A percentile compares a stretch with the other conserved stretches of the same genome.
Evolutionary conservation across 2,888 invertebrate species (phyloP).

Genomic region (Colostygia pectinataria): DNA sequence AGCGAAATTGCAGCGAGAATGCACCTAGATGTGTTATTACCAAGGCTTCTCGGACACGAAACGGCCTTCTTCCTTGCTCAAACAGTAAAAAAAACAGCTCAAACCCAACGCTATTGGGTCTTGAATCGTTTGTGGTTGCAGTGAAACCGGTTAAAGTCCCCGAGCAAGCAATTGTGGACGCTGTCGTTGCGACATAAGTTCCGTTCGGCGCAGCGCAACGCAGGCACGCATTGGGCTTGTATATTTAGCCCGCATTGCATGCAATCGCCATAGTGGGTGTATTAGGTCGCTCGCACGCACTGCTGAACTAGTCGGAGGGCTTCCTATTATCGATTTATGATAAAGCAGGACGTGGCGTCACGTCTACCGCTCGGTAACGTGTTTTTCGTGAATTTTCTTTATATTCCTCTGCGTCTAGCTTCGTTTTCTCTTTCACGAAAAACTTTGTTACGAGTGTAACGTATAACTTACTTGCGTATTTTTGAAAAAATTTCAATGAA

Average conservation of each 20-base stretch:
- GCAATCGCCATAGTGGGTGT: constrained; percentile 73
- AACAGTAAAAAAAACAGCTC: constrained; percentile 46
- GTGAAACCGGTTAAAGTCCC: constrained; percentile 72
- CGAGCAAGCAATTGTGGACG: constrained; percentile 74
- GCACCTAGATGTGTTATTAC: constrained; percentile 82
- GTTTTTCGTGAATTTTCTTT: constrained; percentile 64
- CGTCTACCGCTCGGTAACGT: constrained; percentile 50
- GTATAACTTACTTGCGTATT: no score
- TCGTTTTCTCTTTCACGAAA: constrained; percentile 69
- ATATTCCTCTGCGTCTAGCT: constrained; percentile 54
- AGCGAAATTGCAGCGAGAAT: constrained; percentile 83
- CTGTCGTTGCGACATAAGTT: constrained; percentile 74
- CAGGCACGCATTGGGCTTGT: constrained; percentile 66
- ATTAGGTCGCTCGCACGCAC: constrained; percentile 82
- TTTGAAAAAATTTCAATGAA: no score
- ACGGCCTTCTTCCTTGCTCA: constrained; percentile 59
- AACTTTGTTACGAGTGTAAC: constrained; percentile 62
- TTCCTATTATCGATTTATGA: constrained; percentile 82
- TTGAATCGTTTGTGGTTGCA: constrained; percentile 43
- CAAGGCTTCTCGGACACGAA: constrained; percentile 60
- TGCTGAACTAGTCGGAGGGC: constrained; percentile 82
- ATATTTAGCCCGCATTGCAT: constrained; percentile 82
- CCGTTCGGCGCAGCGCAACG: constrained; percentile 57
- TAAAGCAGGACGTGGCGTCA: constrained; percentile 63
- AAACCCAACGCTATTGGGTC: constrained; percentile 45